Evolutionary conservation across 2,113 vertebrate species (phyloP).

Genomic region (Boleophthalmus pectinirostris): DNA sequence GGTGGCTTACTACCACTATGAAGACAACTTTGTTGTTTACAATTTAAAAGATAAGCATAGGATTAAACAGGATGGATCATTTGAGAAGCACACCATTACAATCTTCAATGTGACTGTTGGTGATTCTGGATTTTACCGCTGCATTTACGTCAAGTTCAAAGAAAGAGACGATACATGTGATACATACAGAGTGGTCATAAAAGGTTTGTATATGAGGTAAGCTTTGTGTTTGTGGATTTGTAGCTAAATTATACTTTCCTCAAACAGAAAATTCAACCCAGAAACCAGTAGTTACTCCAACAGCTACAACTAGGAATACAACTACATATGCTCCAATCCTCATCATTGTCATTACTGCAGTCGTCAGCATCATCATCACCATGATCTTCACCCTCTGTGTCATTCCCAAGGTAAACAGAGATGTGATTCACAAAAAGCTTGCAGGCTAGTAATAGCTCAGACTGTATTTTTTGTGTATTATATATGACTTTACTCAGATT

Average conservation of each 20-base stretch:
- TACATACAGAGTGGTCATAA: neutral
- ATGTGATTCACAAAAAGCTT: neutral
- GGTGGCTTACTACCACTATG: constrained; percentile 14
- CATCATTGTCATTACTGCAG: neutral
- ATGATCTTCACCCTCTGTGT: constrained; percentile 15
- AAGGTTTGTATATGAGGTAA: constrained; percentile 20
- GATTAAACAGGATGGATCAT: accelerated
- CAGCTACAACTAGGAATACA: neutral
- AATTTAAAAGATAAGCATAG: accelerated
- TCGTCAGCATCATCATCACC: neutral
- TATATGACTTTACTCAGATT: neutral
- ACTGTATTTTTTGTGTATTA: neutral
- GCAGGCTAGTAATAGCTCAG: neutral
- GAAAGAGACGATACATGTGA: accelerated
- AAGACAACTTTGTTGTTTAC: neutral
- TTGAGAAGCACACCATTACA: constrained; percentile 1
- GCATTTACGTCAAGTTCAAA: neutral
- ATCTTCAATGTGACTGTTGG: constrained; percentile 24
- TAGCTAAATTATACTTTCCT: neutral
- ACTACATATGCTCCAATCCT: neutral
- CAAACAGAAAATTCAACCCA: neutral
- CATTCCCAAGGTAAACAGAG: constrained; percentile 17
- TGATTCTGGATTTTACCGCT: constrained; percentile 47
- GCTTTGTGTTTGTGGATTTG: neutral
- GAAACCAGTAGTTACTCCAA: neutral